Evolutionary conservation across 1,140 invertebrate species (phyloP), one percentile per base, ranked within the genome.

Genomic region (Ylistrum balloti): DNA sequence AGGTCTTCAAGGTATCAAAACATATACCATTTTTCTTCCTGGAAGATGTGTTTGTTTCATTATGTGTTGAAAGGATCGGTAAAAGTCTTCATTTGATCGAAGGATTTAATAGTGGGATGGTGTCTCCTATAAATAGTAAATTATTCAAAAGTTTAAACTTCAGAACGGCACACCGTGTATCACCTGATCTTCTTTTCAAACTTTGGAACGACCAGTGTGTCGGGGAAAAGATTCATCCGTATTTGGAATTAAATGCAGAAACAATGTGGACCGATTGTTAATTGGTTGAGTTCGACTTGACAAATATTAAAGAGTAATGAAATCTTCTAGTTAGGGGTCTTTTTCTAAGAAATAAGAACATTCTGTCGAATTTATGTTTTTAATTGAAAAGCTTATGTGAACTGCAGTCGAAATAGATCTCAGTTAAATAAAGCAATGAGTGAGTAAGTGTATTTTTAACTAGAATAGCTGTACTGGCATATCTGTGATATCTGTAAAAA

Each of bases 1-100:
- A 94, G 34, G 90, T 96, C 20, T 94, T 94, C 33, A 85, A 89
- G 13, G 91, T 92, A 13, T 94, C 95, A 0, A 34, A 89, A 35
- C 34, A 93, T 33, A 92, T 94, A 0, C 95, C 95, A 0, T 95
- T 94, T 56, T 95, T 96, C 86, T 94, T 94, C 87, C 90, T 96
- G 85, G 96, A 96, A 88, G 96, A 96, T 91, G 95, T 96, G 33
- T 96, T 95, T 90, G 89, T 96, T 9, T 95, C 94, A 20, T 85
- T 94, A 56, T 93, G 93, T 88, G 88, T 93, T 0, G 33, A 89
- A 48, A 48, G 90, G 86, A 90, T 93, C 15, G 91, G 91, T 74
- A 74, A 74, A 74, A n/a, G n/a, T n/a, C 56, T 74, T 28, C 56
- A 28, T n/a, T 9, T 28, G 9, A 74, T 74, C 28, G 56, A 74